Base-by-base conservation (phyloP, 2,113 vertebrate genomes). In the Osmerus mordax region DNA sequence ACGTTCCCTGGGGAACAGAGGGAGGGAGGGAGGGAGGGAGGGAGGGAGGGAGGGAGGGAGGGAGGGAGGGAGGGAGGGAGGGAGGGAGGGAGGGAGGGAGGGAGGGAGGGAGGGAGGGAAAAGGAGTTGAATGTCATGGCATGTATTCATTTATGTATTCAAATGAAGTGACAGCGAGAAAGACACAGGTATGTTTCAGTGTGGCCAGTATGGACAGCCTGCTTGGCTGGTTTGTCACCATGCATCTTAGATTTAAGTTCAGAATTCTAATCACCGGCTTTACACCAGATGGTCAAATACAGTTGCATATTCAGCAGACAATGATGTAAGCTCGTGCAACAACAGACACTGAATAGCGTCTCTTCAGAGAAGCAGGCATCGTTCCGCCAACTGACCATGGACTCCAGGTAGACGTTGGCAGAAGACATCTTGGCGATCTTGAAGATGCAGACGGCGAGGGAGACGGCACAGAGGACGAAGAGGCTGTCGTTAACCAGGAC, bases 381-480 rank as follows among this genome's bases (percentile, higher is more conserved):
- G 14, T 29, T 29, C 23, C 28, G 29, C 55, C 41, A 3, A 63
- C 18, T 15, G 11, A 98, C 97, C 94, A 98, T 98, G 66, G 97
- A 98, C 90, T 98, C 95, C 62, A 99, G 95, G 92, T 99, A 99
- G 90, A 98, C 95, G 0, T 96, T 97, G n/a, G 96, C 96, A 23
- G 96, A 96, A 74, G 97, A 96, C 95, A 96, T 94, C 92, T 96
- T 98, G 86, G 96, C 94, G 3, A 97, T 94, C 83, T 94, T 96
- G 91, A 93, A 97, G 92, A 96, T 93, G 88, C 95, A 97, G 80
- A 93, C 91, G 74, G 96, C 94, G 83, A 99, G 91, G 0, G 92
- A 96, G 81, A 98, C 79, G 74, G 96, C 95, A 81, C 95, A 98
- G 84, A 96, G 90, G 79, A 98, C 95, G 77, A 98, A 98, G 28